phyloP scores from a whole-genome alignment of 2,113 vertebrate species.

The Pogonocichla stellata region DNA sequence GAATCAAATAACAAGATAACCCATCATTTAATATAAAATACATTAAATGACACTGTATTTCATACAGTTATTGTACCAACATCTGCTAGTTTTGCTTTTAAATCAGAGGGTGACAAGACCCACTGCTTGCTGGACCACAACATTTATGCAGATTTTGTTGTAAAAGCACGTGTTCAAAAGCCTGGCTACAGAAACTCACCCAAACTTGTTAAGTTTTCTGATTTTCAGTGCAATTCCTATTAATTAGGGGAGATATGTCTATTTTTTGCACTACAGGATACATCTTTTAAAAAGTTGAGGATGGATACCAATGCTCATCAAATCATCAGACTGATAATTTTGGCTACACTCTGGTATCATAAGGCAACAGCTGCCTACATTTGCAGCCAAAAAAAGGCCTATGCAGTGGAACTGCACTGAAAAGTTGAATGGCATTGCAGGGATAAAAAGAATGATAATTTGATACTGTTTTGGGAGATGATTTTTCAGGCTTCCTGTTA shows the following conservation, averaged over 20 bases:
- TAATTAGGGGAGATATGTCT: neutral
- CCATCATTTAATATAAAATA: neutral
- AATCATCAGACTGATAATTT: neutral
- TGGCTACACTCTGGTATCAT: neutral
- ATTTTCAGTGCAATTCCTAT: neutral
- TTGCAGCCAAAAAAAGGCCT: slow-evolving; percentile 31
- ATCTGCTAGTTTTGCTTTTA: neutral
- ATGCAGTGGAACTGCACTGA: neutral
- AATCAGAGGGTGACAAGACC: neutral
- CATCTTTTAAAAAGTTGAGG: neutral
- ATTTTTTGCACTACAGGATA: neutral
- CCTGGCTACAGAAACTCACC: neutral
- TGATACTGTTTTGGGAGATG: neutral
- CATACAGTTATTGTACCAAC: neutral
- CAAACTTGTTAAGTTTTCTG: neutral
- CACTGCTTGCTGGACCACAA: neutral
- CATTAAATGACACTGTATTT: neutral
- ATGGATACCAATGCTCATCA: neutral
- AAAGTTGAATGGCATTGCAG: slow-evolving; percentile 1
- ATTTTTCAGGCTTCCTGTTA: slow-evolving; percentile 27
- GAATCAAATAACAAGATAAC: neutral
- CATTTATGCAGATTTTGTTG: neutral
- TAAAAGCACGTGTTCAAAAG: neutral
- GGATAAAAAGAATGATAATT: neutral
- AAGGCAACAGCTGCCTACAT: slow-evolving; percentile 5